Evolutionary conservation across 1,140 invertebrate species (phyloP).

Genomic region (Neodiprion lecontei): DNA sequence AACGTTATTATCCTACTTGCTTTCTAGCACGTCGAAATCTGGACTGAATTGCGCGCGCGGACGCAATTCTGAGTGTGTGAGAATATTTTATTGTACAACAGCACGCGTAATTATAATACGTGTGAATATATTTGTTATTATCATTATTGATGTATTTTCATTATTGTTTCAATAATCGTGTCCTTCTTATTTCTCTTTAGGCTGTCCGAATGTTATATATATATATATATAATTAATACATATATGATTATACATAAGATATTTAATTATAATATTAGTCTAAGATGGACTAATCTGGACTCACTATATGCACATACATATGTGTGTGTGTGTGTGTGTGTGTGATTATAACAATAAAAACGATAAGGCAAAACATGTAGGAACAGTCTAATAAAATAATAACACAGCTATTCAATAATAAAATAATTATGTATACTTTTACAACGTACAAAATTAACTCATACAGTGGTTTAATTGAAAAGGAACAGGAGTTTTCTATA

Average conservation of each 20-base stretch:
- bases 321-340: slow-evolving; percentile 16
- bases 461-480: background rate
- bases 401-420: slow-evolving; percentile 42
- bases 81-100: too few species aligned
- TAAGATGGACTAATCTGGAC: slow-evolving; percentile 44
- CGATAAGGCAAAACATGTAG: slow-evolving; percentile 29
- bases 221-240: slow-evolving; percentile 32
- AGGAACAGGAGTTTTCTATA: background rate
- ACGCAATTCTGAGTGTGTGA: background rate
- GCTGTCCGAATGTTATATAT: background rate
- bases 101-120: background rate
- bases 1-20: too few species aligned
- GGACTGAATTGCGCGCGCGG: background rate
- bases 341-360: slow-evolving; percentile 26
- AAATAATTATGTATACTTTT: too few species aligned
- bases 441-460: too few species aligned
- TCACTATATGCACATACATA: slow-evolving; percentile 26
- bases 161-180: too few species aligned
- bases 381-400: slow-evolving; percentile 50
- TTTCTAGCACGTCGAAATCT: background rate
- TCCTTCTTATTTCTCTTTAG: too few species aligned
- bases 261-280: slow-evolving; percentile 35
- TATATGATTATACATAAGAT: slow-evolving; percentile 9
- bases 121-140: background rate
- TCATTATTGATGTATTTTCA: background rate